These are phyloP conservation scores for Aporophyla nigra DNA, from an alignment of 2,888 invertebrate genomes.

Conservation along the genomic window DNA sequence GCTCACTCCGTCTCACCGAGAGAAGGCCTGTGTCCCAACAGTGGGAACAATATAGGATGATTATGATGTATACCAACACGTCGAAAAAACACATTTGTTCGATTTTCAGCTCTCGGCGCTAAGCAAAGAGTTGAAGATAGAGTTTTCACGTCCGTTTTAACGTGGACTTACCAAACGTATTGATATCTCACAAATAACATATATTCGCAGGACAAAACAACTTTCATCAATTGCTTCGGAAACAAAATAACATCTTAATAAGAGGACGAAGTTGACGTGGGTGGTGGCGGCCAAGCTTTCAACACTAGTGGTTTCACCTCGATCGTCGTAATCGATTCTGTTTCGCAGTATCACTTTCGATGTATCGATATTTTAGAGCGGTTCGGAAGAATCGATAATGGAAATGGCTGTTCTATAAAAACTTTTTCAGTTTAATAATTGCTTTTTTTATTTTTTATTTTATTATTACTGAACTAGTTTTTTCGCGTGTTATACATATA, in stretches of 20 bases:
- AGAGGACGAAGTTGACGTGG: conserved; percentile 74
- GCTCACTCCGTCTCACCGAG: no score
- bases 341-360: conserved; percentile 77
- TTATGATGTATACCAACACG: no score
- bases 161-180: background rate
- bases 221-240: conserved; percentile 68
- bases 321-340: conserved; percentile 77
- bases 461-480: no score
- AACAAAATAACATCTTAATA: conserved; percentile 78
- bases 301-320: conserved; percentile 73
- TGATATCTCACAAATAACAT: conserved; percentile 35
- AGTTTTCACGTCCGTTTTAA: no score
- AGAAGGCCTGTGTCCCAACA: no score
- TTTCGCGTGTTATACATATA: no score
- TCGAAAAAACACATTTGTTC: no score
- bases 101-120: no score
- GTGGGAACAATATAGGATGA: no score
- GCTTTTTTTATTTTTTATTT: background rate
- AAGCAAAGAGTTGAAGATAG: no score
- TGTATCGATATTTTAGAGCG: conserved; percentile 58
- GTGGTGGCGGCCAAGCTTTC: conserved; percentile 74
- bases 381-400: background rate
- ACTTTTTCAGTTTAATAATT: background rate
- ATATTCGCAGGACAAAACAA: conserved; percentile 61
- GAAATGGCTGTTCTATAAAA: background rate